phyloP scores from a whole-genome alignment of 2,888 invertebrate genomes.

The Microplitis deprimator region DNA sequence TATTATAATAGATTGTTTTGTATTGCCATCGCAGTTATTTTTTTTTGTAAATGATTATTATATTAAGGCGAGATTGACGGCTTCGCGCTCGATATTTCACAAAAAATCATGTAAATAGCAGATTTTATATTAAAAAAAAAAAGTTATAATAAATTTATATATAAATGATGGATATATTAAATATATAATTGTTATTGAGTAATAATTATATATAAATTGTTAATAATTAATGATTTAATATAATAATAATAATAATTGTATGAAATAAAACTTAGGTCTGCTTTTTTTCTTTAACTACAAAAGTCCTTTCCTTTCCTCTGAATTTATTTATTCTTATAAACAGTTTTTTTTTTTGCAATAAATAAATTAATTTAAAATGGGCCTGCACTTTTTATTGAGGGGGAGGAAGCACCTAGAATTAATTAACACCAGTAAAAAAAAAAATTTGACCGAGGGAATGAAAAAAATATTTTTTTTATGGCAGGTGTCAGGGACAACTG shows the following conservation, averaged over 20 bases:
- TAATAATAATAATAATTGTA: not conserved
- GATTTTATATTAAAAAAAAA: not conserved
- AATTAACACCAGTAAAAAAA: not conserved
- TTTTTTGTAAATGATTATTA: not conserved
- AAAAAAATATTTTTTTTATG: slow-evolving; percentile 30
- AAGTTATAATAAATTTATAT: not conserved
- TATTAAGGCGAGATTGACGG: not conserved
- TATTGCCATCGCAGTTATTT: not conserved
- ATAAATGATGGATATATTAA: not conserved
- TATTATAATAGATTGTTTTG: not conserved
- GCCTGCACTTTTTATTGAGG: not conserved
- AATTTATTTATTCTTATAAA: not conserved
- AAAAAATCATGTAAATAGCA: not conserved
- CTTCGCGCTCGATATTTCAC: not conserved
- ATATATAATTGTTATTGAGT: not conserved
- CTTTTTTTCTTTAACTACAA: not conserved
- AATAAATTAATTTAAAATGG: no score
- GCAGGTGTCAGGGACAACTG: slow-evolving; percentile 67
- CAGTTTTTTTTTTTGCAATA: no score
- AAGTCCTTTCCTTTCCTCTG: not conserved
- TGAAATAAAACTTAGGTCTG: not conserved
- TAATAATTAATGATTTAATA: not conserved
- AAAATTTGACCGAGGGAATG: not conserved
- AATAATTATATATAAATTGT: slow-evolving; percentile 1
- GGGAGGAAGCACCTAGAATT: slow-evolving; percentile 23